Conservation (phyloP, 2,888 invertebrate genomes). For the Hedychridium roseum region DNA sequence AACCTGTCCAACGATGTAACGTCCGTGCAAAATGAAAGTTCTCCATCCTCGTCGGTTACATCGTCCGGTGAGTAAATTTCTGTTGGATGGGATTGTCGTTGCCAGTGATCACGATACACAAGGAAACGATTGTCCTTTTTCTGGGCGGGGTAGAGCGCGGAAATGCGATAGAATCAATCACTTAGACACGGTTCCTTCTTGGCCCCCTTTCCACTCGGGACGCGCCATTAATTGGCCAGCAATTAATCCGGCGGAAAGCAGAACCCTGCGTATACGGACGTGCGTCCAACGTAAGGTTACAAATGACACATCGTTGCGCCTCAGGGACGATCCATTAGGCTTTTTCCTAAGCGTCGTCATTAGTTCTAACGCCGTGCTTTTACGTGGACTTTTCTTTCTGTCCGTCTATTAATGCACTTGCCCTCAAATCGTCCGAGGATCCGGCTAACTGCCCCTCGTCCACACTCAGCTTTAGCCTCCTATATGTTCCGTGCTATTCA, state of each 20-base stretch:
- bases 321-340: conserved; percentile 43
- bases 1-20: conserved; percentile 3
- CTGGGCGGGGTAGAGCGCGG: too few species aligned
- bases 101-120: too few species aligned
- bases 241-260: conserved; percentile 48
- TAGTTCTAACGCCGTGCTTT: conserved; percentile 37
- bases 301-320: conserved; percentile 47
- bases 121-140: too few species aligned
- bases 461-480: too few species aligned
- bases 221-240: conserved; percentile 50
- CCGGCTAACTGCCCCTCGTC: conserved; percentile 5
- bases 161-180: conserved; percentile 26
- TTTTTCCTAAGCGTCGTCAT: conserved; percentile 39
- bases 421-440: conserved; percentile 30
- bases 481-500: conserved; percentile 14
- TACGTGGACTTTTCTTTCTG: conserved; percentile 28
- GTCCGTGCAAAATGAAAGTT: conserved; percentile 2
- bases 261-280: conserved; percentile 15
- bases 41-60: not conserved
- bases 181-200: conserved; percentile 12
- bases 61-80: too few species aligned
- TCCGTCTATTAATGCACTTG: conserved; percentile 33
- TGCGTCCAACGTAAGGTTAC: conserved; percentile 44
- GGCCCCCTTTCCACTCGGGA: conserved; percentile 33
- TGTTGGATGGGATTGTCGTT: too few species aligned